These are phyloP conservation scores for Phodopus roborovskii DNA, from an alignment of 2,113 vertebrate species.

Conservation along the genomic window DNA sequence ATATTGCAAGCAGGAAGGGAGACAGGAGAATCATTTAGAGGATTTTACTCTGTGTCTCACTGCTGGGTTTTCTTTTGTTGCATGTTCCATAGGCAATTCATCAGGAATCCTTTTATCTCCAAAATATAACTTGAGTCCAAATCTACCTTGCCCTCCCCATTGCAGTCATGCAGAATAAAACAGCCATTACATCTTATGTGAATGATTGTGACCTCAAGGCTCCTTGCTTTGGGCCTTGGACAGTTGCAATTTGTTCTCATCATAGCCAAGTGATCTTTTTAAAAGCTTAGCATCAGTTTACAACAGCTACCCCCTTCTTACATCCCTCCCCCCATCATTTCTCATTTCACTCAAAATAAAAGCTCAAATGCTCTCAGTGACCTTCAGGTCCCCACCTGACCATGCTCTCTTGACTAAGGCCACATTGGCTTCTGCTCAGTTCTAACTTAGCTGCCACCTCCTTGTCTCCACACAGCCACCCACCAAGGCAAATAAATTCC, in stretches of 20 bases:
- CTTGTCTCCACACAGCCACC: not conserved
- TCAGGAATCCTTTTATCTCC: not conserved
- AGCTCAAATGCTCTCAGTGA: not conserved
- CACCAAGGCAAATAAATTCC: not conserved
- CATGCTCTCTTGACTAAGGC: not conserved
- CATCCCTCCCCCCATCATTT: not conserved
- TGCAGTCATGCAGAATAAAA: not conserved
- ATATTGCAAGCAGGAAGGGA: not conserved
- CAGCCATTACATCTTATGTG: no score
- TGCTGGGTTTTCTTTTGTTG: not conserved
- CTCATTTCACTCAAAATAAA: slow-evolving; percentile 9
- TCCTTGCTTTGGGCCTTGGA: not conserved
- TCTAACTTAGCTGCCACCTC: not conserved
- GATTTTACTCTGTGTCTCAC: slow-evolving; percentile 10
- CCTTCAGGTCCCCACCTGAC: not conserved
- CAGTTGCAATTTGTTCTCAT: not conserved
- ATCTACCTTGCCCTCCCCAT: not conserved
- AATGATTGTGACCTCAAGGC: no score
- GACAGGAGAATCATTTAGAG: not conserved
- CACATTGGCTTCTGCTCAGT: not conserved
- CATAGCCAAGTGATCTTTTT: not conserved
- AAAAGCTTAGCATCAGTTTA: not conserved
- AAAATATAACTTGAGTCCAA: not conserved
- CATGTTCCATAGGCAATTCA: not conserved
- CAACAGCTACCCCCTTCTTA: not conserved